These are phyloP conservation scores for Muscicapa striata DNA, from an alignment of 2,797 vertebrate species.

Conservation along the genomic window DNA sequence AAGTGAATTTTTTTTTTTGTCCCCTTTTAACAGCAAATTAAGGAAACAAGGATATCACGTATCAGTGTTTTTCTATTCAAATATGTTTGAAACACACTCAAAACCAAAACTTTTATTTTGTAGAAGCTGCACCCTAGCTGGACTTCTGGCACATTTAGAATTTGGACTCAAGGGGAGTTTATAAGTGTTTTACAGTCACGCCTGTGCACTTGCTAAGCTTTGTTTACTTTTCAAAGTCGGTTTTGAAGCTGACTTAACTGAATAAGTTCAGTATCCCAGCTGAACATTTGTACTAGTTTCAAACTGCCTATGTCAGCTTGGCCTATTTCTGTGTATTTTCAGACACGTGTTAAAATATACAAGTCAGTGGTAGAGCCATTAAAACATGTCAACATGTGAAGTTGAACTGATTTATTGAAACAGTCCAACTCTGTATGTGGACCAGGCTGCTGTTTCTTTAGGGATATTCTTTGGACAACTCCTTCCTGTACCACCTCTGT, in stretches of 20 bases:
- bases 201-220: background rate
- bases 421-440: background rate
- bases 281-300: constrained; percentile 28
- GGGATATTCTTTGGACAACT: background rate
- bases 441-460: background rate
- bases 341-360: constrained; percentile 44
- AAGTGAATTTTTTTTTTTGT: background rate
- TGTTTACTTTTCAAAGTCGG: constrained; percentile 15
- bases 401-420: constrained; percentile 22
- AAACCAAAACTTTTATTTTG: background rate
- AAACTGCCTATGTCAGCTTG: constrained; percentile 26
- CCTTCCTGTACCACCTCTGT: background rate
- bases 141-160: background rate
- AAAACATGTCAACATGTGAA: background rate
- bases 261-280: background rate
- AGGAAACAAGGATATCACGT: background rate
- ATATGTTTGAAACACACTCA: background rate
- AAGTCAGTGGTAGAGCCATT: constrained; percentile 34
- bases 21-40: background rate
- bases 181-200: background rate
- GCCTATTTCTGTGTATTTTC: constrained; percentile 49
- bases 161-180: background rate
- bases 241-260: constrained; percentile 20
- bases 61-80: background rate
- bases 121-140: background rate